Base-by-base conservation (phyloP, 2,113 vertebrate genomes). In the Epinephelus fuscoguttatus region DNA sequence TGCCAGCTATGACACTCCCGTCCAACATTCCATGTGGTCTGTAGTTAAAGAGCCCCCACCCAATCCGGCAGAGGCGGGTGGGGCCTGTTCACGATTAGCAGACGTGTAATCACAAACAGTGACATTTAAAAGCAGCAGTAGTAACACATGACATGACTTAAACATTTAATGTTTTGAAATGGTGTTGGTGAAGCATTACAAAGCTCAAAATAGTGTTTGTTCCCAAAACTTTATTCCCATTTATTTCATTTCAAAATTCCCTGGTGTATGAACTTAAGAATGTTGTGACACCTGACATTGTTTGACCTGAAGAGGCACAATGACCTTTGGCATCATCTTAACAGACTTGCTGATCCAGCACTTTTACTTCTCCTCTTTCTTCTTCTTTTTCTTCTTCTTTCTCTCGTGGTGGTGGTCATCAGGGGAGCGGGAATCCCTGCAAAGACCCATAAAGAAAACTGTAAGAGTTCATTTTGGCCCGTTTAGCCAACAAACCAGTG, bases 351-450 rank as follows among this genome's bases (percentile, higher is more conserved):
- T 67, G 45, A 53, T 59, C 55, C 37, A 15, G 25, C 12, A 15
- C 19, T 15, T 3, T 88, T 78, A 89, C 78, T 91, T 91, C 27
- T 90, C 89, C 0, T 78, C 56, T 14, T 78, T 86, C 21, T 92
- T 94, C 75, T 92, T 88, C 50, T 94, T 95, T 33, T 94, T 91
- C 94, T 96, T 95, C 94, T 97, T 96, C 90, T 96, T 96, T 3
- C 76, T 67, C 92, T 94, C 96, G 56, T 95, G 95, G 70, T 92
- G 96, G 80, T 95, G 95, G 19, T 96, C 95, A 25, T 96, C 96
- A 64, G 95, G 92, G 4, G 95, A 96, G 3, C 57, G 85, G 6
- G 95, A 95, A 82, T 96, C 95, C 89, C 98, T 98, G 92, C 11
- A 21, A 53, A 74, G 2, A 82, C 18, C 17, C 19, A 74, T 1